Evolutionary conservation across 2,797 vertebrate genomes (phyloP), one percentile per base, ranked within the genome.

Genomic region (Artibeus lituratus): DNA sequence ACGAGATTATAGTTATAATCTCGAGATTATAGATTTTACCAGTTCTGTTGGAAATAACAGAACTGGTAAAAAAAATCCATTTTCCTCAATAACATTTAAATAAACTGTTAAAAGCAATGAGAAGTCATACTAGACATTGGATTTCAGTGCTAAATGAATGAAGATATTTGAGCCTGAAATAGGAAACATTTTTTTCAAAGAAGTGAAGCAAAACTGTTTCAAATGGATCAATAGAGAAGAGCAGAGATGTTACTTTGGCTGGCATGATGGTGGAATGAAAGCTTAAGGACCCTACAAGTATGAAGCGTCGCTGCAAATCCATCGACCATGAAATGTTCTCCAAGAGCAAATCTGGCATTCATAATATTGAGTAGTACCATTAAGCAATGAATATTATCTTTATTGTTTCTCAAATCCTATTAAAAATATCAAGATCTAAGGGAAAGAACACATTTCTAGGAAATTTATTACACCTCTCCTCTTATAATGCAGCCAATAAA

Each of bases 361-460:
- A 55, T 73, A 72, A 92, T 72, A 42, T 51, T 77, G 51, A 89
- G 83, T 94, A 15, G 5, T 57, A 5, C 55, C 51, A 51, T 91
- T 51, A 82, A 47, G 29, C 73, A 77, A 14, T 94, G 78, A 85
- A 42, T 73, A 70, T 84, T 91, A 44, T 88, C 16, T 44, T 85
- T 85, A 72, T 69, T 76, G 57, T 92, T 92, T 87, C 42, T 94
- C 65, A 83, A 87, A 88, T 7, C 12, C 39, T 91, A 73, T 89
- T 91, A 94, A 90, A 91, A 82, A 78, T 87, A 81, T 51, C 35
- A 88, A 88, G 94, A 88, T 39, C 35, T 55, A 42, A 94, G 51
- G 29, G 51, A 51, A 67, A 77, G 8, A 18, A 82, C 47, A 89
- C 55, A 49, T 96, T 95, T 94, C 69, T 94, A 78, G 69, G 35